Conservation (phyloP, 2,888 invertebrate species). For the Xestobium rufovillosum region DNA sequence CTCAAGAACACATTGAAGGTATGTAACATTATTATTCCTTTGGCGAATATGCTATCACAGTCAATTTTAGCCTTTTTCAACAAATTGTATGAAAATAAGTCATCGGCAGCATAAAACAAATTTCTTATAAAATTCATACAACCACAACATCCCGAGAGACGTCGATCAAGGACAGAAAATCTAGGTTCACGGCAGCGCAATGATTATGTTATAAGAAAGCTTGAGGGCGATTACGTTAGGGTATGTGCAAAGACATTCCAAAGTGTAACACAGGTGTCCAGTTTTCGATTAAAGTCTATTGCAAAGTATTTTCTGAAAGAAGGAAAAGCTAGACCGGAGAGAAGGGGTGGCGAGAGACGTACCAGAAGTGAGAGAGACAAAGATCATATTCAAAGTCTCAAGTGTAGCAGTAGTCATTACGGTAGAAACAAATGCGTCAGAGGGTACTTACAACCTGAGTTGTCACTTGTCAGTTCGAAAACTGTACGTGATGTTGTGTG, state of each 20-base stretch:
- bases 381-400: slow-evolving; percentile 2
- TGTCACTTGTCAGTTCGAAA: slow-evolving; percentile 2
- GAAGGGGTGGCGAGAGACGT: slow-evolving; percentile 1
- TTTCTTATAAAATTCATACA: not conserved
- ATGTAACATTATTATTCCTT: slow-evolving; percentile 1
- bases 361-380: slow-evolving; percentile 1
- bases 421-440: slow-evolving; percentile 2
- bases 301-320: slow-evolving; percentile 2
- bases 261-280: slow-evolving; percentile 3
- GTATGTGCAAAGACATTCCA: slow-evolving; percentile 3
- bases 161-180: slow-evolving; percentile 1
- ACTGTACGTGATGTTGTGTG: slow-evolving; percentile 2
- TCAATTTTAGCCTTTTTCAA: slow-evolving; percentile 2
- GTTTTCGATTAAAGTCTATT: slow-evolving; percentile 1
- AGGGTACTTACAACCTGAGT: slow-evolving; percentile 1
- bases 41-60: not conserved
- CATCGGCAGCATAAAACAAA: slow-evolving; percentile 2
- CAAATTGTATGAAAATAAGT: slow-evolving; percentile 2
- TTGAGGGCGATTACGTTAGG: not conserved
- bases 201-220: slow-evolving; percentile 1
- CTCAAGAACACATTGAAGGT: slow-evolving; percentile 1
- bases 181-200: slow-evolving; percentile 2
- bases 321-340: slow-evolving; percentile 2
- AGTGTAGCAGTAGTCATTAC: slow-evolving; percentile 2
- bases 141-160: slow-evolving; percentile 2